phyloP scores from a whole-genome alignment of 92 coral and sea anemone genomes.

The Phenganax marumi region DNA sequence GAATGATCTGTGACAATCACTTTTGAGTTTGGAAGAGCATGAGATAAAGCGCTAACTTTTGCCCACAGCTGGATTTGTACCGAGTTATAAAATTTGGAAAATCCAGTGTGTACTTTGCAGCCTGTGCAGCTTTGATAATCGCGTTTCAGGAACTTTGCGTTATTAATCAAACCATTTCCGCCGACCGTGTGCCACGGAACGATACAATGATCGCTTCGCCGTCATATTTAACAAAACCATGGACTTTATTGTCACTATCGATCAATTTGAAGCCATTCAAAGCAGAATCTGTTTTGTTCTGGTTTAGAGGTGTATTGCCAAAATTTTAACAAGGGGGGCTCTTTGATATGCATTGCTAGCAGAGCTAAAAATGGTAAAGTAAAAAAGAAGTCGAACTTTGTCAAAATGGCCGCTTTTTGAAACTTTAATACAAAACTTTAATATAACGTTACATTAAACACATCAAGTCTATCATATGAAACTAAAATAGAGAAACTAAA shows the following conservation, averaged over 20 bases:
- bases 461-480: too few relatives aligned
- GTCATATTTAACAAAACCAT: background rate
- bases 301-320: too few relatives aligned
- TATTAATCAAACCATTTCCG: background rate
- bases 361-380: too few relatives aligned
- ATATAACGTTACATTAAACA: too few relatives aligned
- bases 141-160: slow-evolving; percentile 7
- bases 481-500: too few relatives aligned
- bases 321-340: too few relatives aligned
- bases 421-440: too few relatives aligned
- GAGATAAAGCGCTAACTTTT: slow-evolving; percentile 2
- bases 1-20: slow-evolving; percentile 10
- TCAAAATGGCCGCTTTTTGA: too few relatives aligned
- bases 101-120: slow-evolving; percentile 15
- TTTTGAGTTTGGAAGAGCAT: background rate
- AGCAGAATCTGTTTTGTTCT: background rate
- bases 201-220: background rate
- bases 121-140: slow-evolving; percentile 7
- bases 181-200: slow-evolving; percentile 11
- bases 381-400: too few relatives aligned
- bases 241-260: background rate
- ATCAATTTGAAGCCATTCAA: background rate
- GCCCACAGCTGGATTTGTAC: background rate
- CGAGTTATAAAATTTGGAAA: background rate
- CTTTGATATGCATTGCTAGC: too few relatives aligned